Percentiles rank a stretch among this genome's conserved stretches.
Evolutionary conservation across 2,888 invertebrate genomes (phyloP).

Genomic region (Hylaea fasciaria): DNA sequence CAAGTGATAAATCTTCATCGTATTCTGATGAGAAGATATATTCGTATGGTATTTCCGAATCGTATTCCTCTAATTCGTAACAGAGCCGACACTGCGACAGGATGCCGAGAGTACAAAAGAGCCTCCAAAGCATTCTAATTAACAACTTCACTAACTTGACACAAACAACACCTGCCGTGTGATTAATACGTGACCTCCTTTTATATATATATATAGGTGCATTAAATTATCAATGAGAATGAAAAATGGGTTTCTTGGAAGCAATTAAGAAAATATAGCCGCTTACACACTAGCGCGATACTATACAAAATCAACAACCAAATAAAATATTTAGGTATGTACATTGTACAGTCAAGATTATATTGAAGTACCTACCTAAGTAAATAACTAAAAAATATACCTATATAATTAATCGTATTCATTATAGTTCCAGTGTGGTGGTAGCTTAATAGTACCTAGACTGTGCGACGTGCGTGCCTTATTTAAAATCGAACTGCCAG

Average conservation of each 20-base stretch:
- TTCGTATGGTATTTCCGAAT: slow-evolving; percentile 6
- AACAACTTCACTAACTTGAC: slow-evolving; percentile 16
- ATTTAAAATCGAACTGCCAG: too few species aligned
- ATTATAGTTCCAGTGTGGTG: too few species aligned
- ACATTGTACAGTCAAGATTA: too few species aligned
- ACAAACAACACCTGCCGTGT: slow-evolving; percentile 17
- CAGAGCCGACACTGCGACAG: slow-evolving; percentile 4
- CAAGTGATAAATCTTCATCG: neutral
- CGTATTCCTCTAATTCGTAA: slow-evolving; percentile 17
- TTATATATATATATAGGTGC: slow-evolving; percentile 29
- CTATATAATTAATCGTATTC: too few species aligned
- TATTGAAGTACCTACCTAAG: too few species aligned
- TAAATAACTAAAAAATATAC: too few species aligned
- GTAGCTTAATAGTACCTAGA: too few species aligned
- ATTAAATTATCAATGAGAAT: slow-evolving; percentile 9
- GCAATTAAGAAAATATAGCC: neutral
- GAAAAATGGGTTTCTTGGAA: neutral
- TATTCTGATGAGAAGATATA: neutral
- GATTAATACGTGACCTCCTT: slow-evolving; percentile 40
- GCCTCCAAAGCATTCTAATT: slow-evolving; percentile 15
- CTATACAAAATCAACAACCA: too few species aligned
- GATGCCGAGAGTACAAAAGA: slow-evolving; percentile 10
- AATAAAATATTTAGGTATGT: too few species aligned
- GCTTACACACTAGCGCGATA: too few species aligned
- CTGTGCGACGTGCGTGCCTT: too few species aligned